Percentiles rank a stretch among this genome's conserved stretches.
Conservation (phyloP, 2,888 invertebrate species). For the Eupithecia pulchellata region DNA sequence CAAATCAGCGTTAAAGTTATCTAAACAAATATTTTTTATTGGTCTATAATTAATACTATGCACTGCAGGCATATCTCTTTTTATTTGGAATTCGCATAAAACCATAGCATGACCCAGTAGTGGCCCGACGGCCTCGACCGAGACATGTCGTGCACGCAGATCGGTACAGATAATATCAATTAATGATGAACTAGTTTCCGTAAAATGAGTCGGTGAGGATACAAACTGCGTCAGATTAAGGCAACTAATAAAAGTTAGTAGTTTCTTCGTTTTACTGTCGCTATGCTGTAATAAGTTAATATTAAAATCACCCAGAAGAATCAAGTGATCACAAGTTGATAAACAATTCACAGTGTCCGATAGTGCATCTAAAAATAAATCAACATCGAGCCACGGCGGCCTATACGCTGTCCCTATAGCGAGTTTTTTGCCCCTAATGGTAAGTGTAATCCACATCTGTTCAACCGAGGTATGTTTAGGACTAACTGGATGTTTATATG, state of each 20-base stretch:
- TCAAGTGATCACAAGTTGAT: constrained; percentile 1
- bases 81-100: no score
- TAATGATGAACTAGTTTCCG: no score
- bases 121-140: no score
- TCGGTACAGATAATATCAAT: no score
- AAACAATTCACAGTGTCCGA: background rate
- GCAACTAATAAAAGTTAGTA: background rate
- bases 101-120: no score
- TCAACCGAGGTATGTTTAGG: constrained; percentile 1
- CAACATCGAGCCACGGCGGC: background rate
- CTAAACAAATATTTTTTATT: no score
- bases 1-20: no score
- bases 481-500: background rate
- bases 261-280: background rate
- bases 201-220: no score
- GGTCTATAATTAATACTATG: no score
- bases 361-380: background rate
- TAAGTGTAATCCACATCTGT: constrained; percentile 4
- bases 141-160: no score
- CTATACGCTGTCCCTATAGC: background rate
- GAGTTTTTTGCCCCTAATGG: background rate
- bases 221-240: background rate
- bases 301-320: background rate
- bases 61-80: no score
- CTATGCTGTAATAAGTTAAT: background rate